Evolutionary conservation across 2,888 invertebrate genomes (phyloP).

Genomic region (Erebia ligea): DNA sequence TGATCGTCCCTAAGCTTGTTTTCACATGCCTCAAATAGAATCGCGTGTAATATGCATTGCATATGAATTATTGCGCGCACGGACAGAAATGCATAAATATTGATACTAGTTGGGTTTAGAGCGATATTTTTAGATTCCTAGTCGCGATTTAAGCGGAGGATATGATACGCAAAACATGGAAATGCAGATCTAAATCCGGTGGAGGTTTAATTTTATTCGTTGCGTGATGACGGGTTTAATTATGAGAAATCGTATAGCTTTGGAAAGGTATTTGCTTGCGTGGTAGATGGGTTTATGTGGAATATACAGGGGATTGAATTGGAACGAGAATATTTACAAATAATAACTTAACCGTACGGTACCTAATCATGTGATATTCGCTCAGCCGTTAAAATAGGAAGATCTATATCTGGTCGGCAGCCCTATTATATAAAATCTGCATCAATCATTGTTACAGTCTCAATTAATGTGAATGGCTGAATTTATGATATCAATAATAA

Average conservation of each 20-base stretch:
- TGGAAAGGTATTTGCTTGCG: background rate
- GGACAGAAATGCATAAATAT: conserved; percentile 51
- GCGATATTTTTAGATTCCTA: conserved; percentile 37
- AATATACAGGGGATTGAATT: background rate
- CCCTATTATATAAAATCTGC: too few species aligned
- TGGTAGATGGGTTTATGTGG: background rate
- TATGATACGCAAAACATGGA: conserved; percentile 33
- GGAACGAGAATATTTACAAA: background rate
- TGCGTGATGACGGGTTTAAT: background rate
- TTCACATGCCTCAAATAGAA: conserved; percentile 57
- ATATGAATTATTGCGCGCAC: conserved; percentile 53
- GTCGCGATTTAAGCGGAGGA: conserved; percentile 30
- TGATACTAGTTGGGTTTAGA: conserved; percentile 44
- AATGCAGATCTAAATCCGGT: conserved; percentile 25
- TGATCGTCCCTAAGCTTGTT: conserved; percentile 55
- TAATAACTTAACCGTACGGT: too few species aligned
- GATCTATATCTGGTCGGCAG: too few species aligned
- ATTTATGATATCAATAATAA: too few species aligned
- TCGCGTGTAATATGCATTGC: conserved; percentile 46
- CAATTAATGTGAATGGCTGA: too few species aligned
- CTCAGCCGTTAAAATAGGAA: too few species aligned
- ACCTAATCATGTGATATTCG: too few species aligned
- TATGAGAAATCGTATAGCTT: conserved; percentile 1
- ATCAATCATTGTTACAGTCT: too few species aligned
- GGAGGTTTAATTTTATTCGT: conserved; percentile 18